Conservation (phyloP, 1,140 invertebrate genomes). For the Dufourea novaeangliae region DNA sequence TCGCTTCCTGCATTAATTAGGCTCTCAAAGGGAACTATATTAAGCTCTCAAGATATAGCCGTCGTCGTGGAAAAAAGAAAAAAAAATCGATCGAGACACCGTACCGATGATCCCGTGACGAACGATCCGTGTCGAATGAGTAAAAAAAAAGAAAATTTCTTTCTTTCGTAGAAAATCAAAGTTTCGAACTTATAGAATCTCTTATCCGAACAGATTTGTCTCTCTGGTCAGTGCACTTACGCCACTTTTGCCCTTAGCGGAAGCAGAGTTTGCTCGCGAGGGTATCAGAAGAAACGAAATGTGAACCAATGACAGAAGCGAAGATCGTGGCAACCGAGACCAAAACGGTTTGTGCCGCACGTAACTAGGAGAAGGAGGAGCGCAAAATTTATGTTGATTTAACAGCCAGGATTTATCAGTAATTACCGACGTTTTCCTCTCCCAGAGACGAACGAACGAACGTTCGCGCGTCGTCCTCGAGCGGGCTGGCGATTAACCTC, state of each 20-base stretch:
- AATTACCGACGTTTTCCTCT: slow-evolving; percentile 14
- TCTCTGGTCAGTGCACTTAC: too few relatives aligned
- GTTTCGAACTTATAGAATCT: too few relatives aligned
- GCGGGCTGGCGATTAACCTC: slow-evolving; percentile 7
- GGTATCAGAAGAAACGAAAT: too few relatives aligned
- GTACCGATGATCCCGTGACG: background rate
- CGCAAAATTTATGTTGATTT: slow-evolving; percentile 12
- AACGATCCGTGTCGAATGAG: background rate
- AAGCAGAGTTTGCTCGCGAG: too few relatives aligned
- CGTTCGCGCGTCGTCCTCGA: background rate
- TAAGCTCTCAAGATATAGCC: background rate
- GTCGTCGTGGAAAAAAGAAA: background rate
- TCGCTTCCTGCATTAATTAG: slow-evolving; percentile 18
- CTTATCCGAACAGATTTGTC: too few relatives aligned
- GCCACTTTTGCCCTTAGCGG: too few relatives aligned
- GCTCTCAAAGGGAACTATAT: background rate
- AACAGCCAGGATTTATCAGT: background rate
- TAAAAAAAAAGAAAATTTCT: too few relatives aligned
- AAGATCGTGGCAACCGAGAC: too few relatives aligned
- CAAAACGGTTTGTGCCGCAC: too few relatives aligned
- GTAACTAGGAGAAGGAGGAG: background rate
- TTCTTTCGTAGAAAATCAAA: too few relatives aligned
- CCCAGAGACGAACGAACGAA: too few relatives aligned
- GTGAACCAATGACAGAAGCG: too few relatives aligned
- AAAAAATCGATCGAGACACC: background rate